Conservation (phyloP, 2,113 vertebrate species). For the Coturnix japonica region DNA sequence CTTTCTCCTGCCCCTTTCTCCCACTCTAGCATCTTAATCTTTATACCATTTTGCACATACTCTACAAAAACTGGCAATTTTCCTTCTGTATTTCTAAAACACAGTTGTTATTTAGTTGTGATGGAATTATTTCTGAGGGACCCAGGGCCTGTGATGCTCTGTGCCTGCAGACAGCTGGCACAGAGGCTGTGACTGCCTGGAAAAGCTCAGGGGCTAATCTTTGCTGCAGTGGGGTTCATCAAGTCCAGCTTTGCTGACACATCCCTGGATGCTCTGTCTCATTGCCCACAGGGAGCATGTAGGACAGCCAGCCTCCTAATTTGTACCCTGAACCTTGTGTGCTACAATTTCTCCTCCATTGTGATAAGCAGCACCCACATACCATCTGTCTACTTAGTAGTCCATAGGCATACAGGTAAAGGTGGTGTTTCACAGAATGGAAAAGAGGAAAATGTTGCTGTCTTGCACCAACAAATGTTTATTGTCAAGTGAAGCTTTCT, state of each 20-base stretch:
- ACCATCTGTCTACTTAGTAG: not conserved
- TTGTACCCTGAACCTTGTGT: not conserved
- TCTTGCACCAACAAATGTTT: not conserved
- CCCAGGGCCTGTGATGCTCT: not conserved
- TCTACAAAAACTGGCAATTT: not conserved
- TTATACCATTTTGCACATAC: not conserved
- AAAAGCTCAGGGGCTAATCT: not conserved
- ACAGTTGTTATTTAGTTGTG: not conserved
- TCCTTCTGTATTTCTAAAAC: not conserved
- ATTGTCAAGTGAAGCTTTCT: not conserved
- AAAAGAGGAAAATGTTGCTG: not conserved
- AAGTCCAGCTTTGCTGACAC: not conserved
- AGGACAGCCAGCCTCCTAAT: not conserved
- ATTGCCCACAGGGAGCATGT: accelerated
- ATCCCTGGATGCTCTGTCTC: not conserved
- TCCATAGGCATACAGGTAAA: not conserved
- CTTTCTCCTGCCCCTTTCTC: not conserved
- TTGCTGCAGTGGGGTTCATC: not conserved
- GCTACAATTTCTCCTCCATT: not conserved
- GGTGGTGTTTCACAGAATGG: not conserved
- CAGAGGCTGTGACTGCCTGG: not conserved
- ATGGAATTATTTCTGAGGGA: accelerated
- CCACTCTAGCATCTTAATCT: not conserved
- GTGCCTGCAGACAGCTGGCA: not conserved
- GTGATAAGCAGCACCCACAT: not conserved